Evolutionary conservation across 2,888 invertebrate species (phyloP).

Genomic region (Folsomia manolachei): DNA sequence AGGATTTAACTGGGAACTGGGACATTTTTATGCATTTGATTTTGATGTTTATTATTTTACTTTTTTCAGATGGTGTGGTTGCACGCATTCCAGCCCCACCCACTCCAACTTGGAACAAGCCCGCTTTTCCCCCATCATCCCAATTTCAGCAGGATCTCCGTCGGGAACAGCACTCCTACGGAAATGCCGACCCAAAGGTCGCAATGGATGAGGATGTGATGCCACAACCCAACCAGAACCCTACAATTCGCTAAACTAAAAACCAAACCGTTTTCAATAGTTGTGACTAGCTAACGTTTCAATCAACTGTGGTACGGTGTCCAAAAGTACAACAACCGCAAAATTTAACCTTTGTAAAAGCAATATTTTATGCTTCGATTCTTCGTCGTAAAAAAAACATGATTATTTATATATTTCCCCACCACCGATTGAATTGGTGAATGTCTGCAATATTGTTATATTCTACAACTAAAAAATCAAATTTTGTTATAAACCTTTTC

Average conservation of each 20-base stretch:
- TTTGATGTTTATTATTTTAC: slow-evolving; percentile 28
- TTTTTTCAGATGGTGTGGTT: no score
- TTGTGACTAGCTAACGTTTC: not conserved
- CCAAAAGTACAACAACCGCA: not conserved
- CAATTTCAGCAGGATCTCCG: no score
- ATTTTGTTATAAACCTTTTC: slow-evolving; percentile 22
- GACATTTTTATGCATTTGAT: no score
- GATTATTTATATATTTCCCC: no score
- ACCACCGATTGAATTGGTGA: not conserved
- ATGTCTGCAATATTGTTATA: slow-evolving; percentile 11
- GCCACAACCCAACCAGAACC: not conserved
- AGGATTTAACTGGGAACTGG: not conserved
- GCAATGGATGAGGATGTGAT: no score
- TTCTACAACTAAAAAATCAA: slow-evolving; percentile 8
- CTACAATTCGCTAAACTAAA: not conserved
- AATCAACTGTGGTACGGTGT: not conserved
- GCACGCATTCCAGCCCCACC: no score
- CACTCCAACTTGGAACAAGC: no score
- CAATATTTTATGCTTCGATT: not conserved
- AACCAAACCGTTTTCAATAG: not conserved
- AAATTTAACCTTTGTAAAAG: not conserved
- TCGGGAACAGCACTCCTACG: not conserved
- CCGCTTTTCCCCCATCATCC: no score
- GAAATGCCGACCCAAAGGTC: no score
- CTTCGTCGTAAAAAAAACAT: slow-evolving; percentile 14